phyloP scores from a whole-genome alignment of 2,888 invertebrate species.

The Phaedon cochleariae region DNA sequence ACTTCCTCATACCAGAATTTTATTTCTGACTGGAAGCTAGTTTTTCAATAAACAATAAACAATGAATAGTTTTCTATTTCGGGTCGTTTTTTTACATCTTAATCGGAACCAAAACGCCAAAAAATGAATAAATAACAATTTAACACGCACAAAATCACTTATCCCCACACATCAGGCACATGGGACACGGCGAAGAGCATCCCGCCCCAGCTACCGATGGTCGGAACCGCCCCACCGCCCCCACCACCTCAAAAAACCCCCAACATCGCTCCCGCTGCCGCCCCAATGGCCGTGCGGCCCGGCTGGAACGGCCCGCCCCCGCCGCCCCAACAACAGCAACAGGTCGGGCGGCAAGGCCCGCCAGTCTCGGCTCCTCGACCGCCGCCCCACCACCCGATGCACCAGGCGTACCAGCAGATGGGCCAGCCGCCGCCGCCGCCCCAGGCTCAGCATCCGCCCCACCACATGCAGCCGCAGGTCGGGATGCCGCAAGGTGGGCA shows the following conservation, averaged over 20 bases:
- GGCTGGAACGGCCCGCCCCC: slow-evolving; percentile 53
- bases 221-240: slow-evolving; percentile 41
- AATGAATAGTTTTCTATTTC: too few relatives aligned
- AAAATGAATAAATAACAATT: too few relatives aligned
- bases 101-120: too few relatives aligned
- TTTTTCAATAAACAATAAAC: too few relatives aligned
- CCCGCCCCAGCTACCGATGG: slow-evolving; percentile 62
- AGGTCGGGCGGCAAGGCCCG: slow-evolving; percentile 43
- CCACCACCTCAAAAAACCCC: slow-evolving; percentile 36
- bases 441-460: slow-evolving; percentile 52
- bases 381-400: slow-evolving; percentile 59
- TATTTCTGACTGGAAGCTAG: too few relatives aligned
- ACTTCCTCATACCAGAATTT: too few relatives aligned
- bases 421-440: slow-evolving; percentile 59
- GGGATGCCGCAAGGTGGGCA: slow-evolving; percentile 52
- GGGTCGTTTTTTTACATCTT: too few relatives aligned
- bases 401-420: slow-evolving; percentile 33
- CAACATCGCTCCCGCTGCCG: slow-evolving; percentile 38
- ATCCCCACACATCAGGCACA: too few relatives aligned
- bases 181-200: slow-evolving; percentile 85
- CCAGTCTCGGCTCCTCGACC: slow-evolving; percentile 57
- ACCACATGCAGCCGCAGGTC: slow-evolving; percentile 51
- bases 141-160: too few relatives aligned
- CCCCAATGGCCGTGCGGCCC: slow-evolving; percentile 47
- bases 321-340: slow-evolving; percentile 31